A percentile compares a stretch with the other conserved stretches of the same genome.
These are phyloP conservation scores for Tenthredo amoena DNA, from an alignment of 2,888 invertebrate species.

Conservation along the genomic window DNA sequence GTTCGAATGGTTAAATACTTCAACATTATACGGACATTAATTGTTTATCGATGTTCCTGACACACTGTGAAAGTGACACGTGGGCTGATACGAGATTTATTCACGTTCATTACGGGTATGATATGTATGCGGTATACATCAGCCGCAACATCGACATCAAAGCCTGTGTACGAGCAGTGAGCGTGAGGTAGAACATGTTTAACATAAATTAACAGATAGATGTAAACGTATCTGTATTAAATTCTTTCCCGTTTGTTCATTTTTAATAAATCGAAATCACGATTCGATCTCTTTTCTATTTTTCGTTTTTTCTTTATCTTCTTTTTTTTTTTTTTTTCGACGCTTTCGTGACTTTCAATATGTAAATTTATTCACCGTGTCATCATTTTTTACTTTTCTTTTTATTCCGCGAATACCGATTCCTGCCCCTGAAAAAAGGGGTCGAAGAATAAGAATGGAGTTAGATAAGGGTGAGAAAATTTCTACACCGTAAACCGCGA, in stretches of 20 bases:
- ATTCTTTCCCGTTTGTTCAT: neutral
- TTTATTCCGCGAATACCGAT: neutral
- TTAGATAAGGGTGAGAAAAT: conserved; percentile 35
- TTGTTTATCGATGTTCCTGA: conserved; percentile 25
- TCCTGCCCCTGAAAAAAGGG: neutral
- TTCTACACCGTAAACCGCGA: conserved; percentile 32
- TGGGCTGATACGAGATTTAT: conserved; percentile 11
- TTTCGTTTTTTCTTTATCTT: neutral
- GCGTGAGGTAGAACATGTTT: neutral
- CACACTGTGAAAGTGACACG: conserved; percentile 37
- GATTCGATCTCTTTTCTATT: neutral
- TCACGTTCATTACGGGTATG: neutral
- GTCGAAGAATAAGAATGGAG: conserved; percentile 12
- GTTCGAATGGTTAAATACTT: neutral
- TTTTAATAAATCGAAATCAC: neutral
- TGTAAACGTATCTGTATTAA: neutral
- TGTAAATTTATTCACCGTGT: neutral
- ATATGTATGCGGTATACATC: neutral
- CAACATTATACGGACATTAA: neutral
- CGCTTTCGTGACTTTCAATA: neutral
- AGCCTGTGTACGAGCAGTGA: too few relatives aligned
- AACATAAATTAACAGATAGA: neutral
- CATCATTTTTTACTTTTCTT: neutral
- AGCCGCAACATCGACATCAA: conserved; percentile 7
- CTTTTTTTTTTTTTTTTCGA: neutral